Conservation (phyloP, 2,888 invertebrate genomes). For the Urechis unicinctus region DNA sequence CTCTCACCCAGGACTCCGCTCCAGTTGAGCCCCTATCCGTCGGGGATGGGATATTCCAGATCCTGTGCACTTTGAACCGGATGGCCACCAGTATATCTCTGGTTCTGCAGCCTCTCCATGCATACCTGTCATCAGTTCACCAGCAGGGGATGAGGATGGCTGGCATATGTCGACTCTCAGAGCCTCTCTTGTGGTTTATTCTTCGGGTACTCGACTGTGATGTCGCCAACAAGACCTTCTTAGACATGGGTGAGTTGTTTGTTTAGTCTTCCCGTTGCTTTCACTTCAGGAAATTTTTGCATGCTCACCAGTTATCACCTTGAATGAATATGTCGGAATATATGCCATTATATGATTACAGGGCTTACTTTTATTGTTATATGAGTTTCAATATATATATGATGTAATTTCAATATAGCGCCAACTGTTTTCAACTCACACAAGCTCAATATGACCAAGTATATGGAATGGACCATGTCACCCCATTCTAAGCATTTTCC, state of each 20-base stretch:
- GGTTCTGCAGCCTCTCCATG: constrained; percentile 71
- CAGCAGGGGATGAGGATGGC: constrained; percentile 11
- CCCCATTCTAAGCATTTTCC: no score
- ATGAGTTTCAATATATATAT: no score
- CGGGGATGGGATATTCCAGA: constrained; percentile 80
- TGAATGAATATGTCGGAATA: no score
- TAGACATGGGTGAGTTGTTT: constrained; percentile 59
- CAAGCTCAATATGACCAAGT: no score
- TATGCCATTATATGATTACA: no score
- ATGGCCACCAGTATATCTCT: constrained; percentile 69
- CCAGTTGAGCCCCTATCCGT: constrained; percentile 65
- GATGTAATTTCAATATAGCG: no score
- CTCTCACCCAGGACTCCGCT: no score
- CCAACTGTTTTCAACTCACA: no score
- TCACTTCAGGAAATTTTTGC: no score
- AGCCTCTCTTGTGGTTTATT: constrained; percentile 79
- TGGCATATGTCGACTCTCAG: constrained; percentile 64
- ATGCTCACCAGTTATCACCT: no score
- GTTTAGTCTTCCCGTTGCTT: background rate
- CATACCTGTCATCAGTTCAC: constrained; percentile 57
- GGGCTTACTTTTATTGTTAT: no score
- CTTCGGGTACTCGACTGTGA: constrained; percentile 72
- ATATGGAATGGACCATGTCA: no score
- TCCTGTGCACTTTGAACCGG: constrained; percentile 70
- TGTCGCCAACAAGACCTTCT: constrained; percentile 68